Conservation (phyloP, 92 coral and sea anemone genomes). For the Ricordea florida region DNA sequence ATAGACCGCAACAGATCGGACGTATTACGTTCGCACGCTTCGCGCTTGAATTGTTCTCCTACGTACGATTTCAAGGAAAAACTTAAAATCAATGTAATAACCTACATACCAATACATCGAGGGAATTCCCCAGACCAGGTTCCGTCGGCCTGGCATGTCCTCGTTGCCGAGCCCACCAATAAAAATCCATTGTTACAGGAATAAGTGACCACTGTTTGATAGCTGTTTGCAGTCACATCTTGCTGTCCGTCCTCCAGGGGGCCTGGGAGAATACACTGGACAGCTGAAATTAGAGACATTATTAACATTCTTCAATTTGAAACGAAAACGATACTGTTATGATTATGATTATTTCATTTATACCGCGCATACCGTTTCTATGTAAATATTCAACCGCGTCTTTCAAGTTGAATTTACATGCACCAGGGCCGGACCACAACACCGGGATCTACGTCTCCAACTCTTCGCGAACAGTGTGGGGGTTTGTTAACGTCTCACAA, state of each 20-base stretch:
- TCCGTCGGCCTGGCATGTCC: constrained; percentile 79
- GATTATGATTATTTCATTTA: background rate
- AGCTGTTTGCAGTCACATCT: constrained; percentile 47
- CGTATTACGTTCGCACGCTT: too few species aligned
- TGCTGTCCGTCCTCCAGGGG: constrained; percentile 67
- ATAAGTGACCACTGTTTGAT: constrained; percentile 71
- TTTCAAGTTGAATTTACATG: too few species aligned
- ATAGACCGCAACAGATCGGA: too few species aligned
- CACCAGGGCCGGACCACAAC: too few species aligned
- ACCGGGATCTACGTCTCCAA: too few species aligned
- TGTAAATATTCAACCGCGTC: too few species aligned
- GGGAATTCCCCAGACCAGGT: constrained; percentile 89
- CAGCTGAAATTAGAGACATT: constrained; percentile 35
- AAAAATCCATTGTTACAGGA: constrained; percentile 78
- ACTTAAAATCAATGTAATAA: background rate
- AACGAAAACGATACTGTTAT: background rate
- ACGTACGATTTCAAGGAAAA: too few species aligned
- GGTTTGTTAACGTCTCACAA: too few species aligned
- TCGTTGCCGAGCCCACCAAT: constrained; percentile 61
- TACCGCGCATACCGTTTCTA: background rate
- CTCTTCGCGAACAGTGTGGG: too few species aligned
- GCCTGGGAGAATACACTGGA: constrained; percentile 72
- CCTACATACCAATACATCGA: constrained; percentile 79
- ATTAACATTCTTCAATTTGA: background rate
- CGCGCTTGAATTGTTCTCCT: too few species aligned